Evolutionary conservation across 2,888 invertebrate genomes (phyloP), one percentile per base, ranked within the genome.

Genomic region (Pomacea canaliculata): DNA sequence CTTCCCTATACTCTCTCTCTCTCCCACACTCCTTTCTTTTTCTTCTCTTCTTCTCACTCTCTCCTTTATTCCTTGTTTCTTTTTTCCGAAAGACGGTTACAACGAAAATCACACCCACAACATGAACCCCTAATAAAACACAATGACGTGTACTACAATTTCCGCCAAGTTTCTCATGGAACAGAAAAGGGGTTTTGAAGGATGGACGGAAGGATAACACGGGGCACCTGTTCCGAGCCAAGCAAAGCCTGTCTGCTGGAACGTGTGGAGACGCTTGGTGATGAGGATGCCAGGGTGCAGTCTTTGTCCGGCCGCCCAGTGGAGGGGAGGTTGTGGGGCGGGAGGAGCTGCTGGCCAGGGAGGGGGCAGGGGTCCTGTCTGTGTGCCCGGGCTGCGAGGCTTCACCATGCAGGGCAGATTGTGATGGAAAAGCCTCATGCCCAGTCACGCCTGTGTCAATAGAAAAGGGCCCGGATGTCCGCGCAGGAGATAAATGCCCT

Each of bases 391-490:
- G 51, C 51, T 10, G 51, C 51, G 51, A 56, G 51, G 46, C 16
- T 10, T 19, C 19, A 49, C 51, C 69, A 69, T 49, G 37, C 69
- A 69, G 69, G 18, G 51, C 51, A 49, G 51, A 49, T 59, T 60
- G 70, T 62, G 71, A 71, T 71, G 71, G 63, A 49, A 48, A 48
- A 19, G 48, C 51, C 72, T 66, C 65, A 72, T 72, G 72, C 66
- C 9, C 56, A 37, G 72, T 72, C 72, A 72, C 72, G 72, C 27
- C 12, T 27, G 37, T 62, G 72, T 72, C 72, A 72, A 72, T 72
- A 72, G 65, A 65, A 23, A 56, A 18, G 48, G 72, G 56, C 51
- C 63, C 27, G 65, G 66, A 65, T 72, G 72, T 72, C 72, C 72
- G 72, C 65, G 65, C 66, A 23, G 51, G 65, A 72, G 72, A 72